Conservation (phyloP, 2,888 invertebrate species). For the Caenorhabditis virilis region DNA sequence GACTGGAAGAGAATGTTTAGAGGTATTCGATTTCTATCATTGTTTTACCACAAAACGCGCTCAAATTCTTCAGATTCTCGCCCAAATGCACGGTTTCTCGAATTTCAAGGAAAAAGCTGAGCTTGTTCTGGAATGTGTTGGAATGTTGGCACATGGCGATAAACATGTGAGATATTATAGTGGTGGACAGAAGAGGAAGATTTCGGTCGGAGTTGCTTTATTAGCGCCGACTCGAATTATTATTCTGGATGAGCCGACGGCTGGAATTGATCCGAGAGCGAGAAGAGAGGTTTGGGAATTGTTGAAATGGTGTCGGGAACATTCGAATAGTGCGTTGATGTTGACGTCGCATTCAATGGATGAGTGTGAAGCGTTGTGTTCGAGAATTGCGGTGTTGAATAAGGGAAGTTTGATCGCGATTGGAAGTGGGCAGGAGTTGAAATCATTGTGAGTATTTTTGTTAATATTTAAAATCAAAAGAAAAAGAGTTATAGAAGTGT, state of each 20-base stretch:
- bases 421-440: constrained; percentile 63
- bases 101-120: constrained; percentile 42
- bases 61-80: no score
- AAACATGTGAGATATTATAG: constrained; percentile 53
- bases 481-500: not conserved
- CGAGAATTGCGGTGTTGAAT: constrained; percentile 64
- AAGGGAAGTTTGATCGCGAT: constrained; percentile 61
- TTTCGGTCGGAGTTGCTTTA: constrained; percentile 81
- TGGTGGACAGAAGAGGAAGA: constrained; percentile 82
- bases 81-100: constrained; percentile 44
- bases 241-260: constrained; percentile 72
- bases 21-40: no score
- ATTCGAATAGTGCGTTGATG: constrained; percentile 52
- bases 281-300: constrained; percentile 74
- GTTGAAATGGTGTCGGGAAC: constrained; percentile 40
- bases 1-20: constrained; percentile 59
- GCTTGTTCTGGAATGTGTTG: constrained; percentile 52
- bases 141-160: constrained; percentile 55
- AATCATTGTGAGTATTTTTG: constrained; percentile 50
- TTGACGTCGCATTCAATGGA: constrained; percentile 62
- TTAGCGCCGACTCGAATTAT: constrained; percentile 78
- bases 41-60: no score
- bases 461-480: no score
- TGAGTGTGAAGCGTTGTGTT: constrained; percentile 65
- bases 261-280: constrained; percentile 75